Percentiles rank a stretch among this genome's conserved stretches.
phyloP scores from a whole-genome alignment of 2,113 vertebrate species.

The Brachirus orientalis region DNA sequence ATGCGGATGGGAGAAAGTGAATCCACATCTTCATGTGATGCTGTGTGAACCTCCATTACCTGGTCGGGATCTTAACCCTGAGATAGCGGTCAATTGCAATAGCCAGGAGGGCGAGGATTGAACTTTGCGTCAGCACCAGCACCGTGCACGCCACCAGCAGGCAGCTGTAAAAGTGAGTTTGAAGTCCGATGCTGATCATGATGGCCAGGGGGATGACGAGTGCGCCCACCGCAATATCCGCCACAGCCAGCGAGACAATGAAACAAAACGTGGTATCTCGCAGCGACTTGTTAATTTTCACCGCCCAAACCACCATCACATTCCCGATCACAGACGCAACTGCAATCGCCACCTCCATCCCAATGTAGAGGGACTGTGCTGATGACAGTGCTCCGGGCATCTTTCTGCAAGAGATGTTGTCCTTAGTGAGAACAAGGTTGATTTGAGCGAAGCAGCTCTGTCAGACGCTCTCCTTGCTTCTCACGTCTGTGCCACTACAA shows the following conservation, averaged over 20 bases:
- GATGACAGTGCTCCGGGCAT: constrained; percentile 85
- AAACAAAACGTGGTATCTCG: constrained; percentile 97
- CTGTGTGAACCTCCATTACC: constrained; percentile 77
- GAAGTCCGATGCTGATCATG: constrained; percentile 91
- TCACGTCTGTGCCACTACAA: background rate
- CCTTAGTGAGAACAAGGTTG: constrained; percentile 16
- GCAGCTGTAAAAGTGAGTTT: constrained; percentile 95
- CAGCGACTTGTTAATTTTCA: constrained; percentile 93
- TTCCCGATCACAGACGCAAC: constrained; percentile 93
- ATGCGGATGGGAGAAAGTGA: background rate
- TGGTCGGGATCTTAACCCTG: constrained; percentile 95
- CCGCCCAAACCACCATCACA: constrained; percentile 98
- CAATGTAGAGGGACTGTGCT: constrained; percentile 90
- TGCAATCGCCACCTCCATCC: constrained; percentile 93
- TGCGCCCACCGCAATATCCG: constrained; percentile 95
- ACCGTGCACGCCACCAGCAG: constrained; percentile 94
- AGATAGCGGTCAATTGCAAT: constrained; percentile 97
- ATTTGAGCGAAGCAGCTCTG: background rate
- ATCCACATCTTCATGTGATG: background rate
- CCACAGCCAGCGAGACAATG: constrained; percentile 94
- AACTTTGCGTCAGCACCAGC: constrained; percentile 97
- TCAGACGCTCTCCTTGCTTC: background rate
- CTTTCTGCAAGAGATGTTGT: constrained; percentile 28
- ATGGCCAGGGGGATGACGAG: constrained; percentile 96
- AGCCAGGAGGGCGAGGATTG: constrained; percentile 95